Evolutionary conservation across 37 sponge, comb jelly and placozoan genomes (phyloP).

Genomic region (Cliona cf. orientalis): DNA sequence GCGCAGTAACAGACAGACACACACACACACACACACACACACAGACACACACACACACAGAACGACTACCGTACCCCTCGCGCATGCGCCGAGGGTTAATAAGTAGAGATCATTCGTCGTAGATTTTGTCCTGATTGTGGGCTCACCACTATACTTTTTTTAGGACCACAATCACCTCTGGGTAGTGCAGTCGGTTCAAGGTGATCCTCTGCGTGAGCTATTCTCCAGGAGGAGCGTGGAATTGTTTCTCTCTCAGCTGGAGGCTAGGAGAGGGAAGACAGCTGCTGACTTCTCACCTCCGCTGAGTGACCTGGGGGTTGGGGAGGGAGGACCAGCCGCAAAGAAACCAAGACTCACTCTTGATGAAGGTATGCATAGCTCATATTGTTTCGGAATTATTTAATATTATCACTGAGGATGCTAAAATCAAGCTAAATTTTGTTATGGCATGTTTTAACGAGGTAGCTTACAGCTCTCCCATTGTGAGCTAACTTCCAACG

Average conservation of each 20-base stretch:
- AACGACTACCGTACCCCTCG: too few relatives aligned
- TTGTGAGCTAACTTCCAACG: too few relatives aligned
- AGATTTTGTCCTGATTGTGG: too few relatives aligned
- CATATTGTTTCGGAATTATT: background rate
- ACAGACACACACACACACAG: too few relatives aligned
- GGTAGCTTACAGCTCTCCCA: too few relatives aligned
- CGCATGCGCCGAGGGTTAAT: too few relatives aligned
- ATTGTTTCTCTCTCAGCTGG: conserved; percentile 27
- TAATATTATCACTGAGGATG: background rate
- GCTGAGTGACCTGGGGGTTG: background rate
- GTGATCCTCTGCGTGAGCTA: conserved; percentile 13
- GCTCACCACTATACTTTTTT: too few relatives aligned
- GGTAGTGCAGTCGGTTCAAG: conserved; percentile 5
- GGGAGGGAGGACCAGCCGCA: background rate
- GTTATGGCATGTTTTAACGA: too few relatives aligned
- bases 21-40: background rate
- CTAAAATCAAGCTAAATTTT: too few relatives aligned
- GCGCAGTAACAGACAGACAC: too few relatives aligned
- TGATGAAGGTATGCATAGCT: conserved; percentile 12
- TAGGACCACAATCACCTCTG: too few relatives aligned
- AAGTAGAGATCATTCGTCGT: too few relatives aligned
- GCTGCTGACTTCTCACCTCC: background rate
- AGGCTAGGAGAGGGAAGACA: conserved; percentile 15
- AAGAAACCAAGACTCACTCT: background rate
- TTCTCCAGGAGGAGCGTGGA: conserved; percentile 21